Evolutionary conservation across 2,797 vertebrate genomes (phyloP).

Genomic region (Benthosema pterotum): DNA sequence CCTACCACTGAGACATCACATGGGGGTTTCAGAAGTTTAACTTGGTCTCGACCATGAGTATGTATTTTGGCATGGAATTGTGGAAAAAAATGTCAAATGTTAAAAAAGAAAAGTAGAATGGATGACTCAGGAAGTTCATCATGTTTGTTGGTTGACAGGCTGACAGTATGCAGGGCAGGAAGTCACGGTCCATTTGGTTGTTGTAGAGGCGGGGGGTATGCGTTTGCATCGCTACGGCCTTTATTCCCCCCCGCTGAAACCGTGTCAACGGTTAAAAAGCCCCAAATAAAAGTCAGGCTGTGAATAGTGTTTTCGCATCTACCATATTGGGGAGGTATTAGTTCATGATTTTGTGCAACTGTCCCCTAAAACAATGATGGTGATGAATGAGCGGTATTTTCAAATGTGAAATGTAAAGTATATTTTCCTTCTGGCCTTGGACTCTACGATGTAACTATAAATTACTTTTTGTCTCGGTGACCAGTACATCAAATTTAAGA

Average conservation of each 20-base stretch:
- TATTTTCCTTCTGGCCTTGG: background rate
- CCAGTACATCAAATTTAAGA: background rate
- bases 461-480: background rate
- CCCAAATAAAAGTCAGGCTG: background rate
- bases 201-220: constrained; percentile 7
- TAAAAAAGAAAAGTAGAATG: constrained; percentile 34
- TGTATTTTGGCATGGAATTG: constrained; percentile 57
- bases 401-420: background rate
- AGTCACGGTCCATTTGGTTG: constrained; percentile 30
- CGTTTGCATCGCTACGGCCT: constrained; percentile 13
- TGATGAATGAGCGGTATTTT: too few relatives aligned
- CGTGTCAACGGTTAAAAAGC: constrained; percentile 26
- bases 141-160: constrained; percentile 57
- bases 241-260: constrained; percentile 25
- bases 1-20: constrained; percentile 30
- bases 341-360: too few relatives aligned
- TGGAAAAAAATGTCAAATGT: constrained; percentile 61
- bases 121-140: constrained; percentile 50
- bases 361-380: too few relatives aligned
- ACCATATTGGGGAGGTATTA: too few relatives aligned
- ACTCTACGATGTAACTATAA: background rate
- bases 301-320: too few relatives aligned
- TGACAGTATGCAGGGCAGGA: constrained; percentile 45
- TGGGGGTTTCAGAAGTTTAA: constrained; percentile 49
- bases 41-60: constrained; percentile 46